Conservation (phyloP, 2,888 invertebrate species). For the Catocala fraxini region DNA sequence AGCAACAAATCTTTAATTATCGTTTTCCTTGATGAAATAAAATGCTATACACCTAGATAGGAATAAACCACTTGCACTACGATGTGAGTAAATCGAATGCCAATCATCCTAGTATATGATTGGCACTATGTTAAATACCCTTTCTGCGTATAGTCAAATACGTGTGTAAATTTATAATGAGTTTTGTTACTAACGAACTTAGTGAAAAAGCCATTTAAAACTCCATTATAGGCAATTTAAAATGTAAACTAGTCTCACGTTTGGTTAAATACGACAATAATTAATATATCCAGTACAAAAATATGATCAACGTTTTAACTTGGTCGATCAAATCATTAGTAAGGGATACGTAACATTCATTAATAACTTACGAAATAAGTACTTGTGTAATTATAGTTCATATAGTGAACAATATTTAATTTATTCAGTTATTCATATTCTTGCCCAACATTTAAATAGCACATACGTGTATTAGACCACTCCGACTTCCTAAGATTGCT, state of each 20-base stretch:
- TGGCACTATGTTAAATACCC: not conserved
- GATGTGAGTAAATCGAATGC: conserved; percentile 17
- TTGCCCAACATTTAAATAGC: conserved; percentile 25
- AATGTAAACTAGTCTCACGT: too few relatives aligned
- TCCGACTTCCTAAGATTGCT: conserved; percentile 9
- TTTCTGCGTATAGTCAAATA: conserved; percentile 3
- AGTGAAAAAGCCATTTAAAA: not conserved
- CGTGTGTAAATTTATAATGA: not conserved
- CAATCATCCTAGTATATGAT: conserved; percentile 19
- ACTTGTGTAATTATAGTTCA: conserved; percentile 19
- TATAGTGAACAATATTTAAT: conserved; percentile 2
- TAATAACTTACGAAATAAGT: not conserved
- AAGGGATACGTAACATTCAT: too few relatives aligned
- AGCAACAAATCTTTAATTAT: not conserved
- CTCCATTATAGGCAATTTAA: not conserved
- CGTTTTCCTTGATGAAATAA: not conserved
- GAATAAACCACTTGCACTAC: not conserved
- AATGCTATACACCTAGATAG: not conserved
- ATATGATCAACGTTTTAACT: too few relatives aligned
- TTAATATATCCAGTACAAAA: too few relatives aligned
- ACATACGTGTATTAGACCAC: not conserved
- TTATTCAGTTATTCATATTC: not conserved
- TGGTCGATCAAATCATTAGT: too few relatives aligned
- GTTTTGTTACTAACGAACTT: not conserved
- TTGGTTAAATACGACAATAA: too few relatives aligned